A percentile compares a stretch with the other conserved stretches of the same genome.
These are phyloP conservation scores for Lutjanus campechanus DNA, from an alignment of 2,797 vertebrate species.

Conservation along the genomic window DNA sequence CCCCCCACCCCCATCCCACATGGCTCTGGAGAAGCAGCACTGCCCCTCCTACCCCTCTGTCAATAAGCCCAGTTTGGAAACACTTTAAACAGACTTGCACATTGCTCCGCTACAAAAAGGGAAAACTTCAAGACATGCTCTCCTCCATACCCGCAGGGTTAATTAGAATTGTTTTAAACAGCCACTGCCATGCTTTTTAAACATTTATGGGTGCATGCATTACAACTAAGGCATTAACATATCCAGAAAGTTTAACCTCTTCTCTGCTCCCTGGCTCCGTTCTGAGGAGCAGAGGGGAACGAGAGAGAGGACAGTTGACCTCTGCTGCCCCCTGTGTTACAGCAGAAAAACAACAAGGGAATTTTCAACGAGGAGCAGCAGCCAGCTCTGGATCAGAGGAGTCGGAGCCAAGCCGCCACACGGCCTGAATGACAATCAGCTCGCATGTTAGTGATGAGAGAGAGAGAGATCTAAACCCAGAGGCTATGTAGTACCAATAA, in stretches of 20 bases:
- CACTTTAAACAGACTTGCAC: conserved; percentile 82
- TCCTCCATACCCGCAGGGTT: conserved; percentile 81
- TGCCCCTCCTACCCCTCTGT: conserved; percentile 75
- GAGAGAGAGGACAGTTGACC: conserved; percentile 74
- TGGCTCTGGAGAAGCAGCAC: conserved; percentile 56
- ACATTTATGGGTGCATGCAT: conserved; percentile 86
- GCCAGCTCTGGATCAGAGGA: conserved; percentile 73
- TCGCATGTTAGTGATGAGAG: conserved; percentile 66
- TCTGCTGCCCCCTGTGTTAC: conserved; percentile 84
- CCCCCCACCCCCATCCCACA: conserved; percentile 38
- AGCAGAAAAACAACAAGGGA: conserved; percentile 77
- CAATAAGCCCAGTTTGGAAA: conserved; percentile 81
- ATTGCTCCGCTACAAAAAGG: conserved; percentile 64
- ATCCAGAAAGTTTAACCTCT: conserved; percentile 78
- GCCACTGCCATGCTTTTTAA: conserved; percentile 82
- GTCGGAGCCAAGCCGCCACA: conserved; percentile 61
- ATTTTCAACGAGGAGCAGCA: conserved; percentile 66
- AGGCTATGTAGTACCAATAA: conserved; percentile 74
- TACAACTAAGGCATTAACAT: conserved; percentile 82
- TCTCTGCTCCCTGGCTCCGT: conserved; percentile 51
- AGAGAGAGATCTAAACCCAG: conserved; percentile 58
- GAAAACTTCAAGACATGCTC: conserved; percentile 76
- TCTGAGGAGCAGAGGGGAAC: conserved; percentile 44
- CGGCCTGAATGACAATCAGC: conserved; percentile 79
- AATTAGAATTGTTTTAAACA: conserved; percentile 87